These are phyloP conservation scores for Naja naja DNA, from an alignment of 2,113 vertebrate genomes.

Conservation along the genomic window DNA sequence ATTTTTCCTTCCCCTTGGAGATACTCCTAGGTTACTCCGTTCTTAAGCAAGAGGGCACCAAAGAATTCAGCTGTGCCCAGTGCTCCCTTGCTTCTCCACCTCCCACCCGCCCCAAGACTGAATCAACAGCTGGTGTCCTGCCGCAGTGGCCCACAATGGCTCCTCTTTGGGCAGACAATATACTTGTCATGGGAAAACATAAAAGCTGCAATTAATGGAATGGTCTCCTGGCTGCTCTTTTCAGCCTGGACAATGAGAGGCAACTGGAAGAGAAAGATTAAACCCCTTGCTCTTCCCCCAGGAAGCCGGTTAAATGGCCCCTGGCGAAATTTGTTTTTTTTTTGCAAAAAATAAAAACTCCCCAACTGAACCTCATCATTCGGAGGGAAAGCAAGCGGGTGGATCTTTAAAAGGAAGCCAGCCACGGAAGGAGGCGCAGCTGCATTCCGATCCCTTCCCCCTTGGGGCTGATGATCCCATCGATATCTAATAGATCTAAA, in stretches of 20 bases:
- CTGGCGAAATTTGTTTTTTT: not conserved
- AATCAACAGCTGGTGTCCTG: constrained; percentile 60
- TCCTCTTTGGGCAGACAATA: constrained; percentile 73
- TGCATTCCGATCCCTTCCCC: not conserved
- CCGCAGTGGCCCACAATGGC: constrained; percentile 67
- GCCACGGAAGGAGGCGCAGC: not conserved
- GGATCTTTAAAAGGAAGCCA: not conserved
- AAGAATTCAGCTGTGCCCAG: not conserved
- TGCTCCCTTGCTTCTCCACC: not conserved
- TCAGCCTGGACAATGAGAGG: constrained; percentile 72
- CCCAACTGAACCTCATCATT: not conserved
- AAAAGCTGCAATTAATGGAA: constrained; percentile 73
- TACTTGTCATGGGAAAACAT: constrained; percentile 68
- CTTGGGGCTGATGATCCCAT: not conserved
- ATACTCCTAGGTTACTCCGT: constrained; percentile 46
- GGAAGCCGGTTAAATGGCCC: constrained; percentile 48
- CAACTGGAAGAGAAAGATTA: constrained; percentile 78
- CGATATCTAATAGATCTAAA: not conserved
- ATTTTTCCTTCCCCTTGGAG: constrained; percentile 19
- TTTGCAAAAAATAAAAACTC: constrained; percentile 34
- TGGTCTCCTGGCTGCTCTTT: constrained; percentile 52
- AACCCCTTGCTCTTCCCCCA: constrained; percentile 44
- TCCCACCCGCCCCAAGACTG: not conserved
- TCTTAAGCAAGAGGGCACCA: constrained; percentile 42
- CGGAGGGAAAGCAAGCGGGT: not conserved